phyloP scores from a whole-genome alignment of 2,113 vertebrate species.

The rat (Rattus norvegicus) region GRCr8 NC_086028.1:50927001-50927500 shows the following conservation, averaged over 20 bases:
- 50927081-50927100: slow-evolving; percentile 17
- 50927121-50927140: not conserved
- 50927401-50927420: not conserved
- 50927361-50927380: not conserved
- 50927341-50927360: not conserved
- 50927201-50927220: not conserved
- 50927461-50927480: not conserved
- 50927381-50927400: not conserved
- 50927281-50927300: not conserved
- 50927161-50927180: not conserved
- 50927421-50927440: not conserved
- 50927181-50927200: not conserved
- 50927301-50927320: not conserved
- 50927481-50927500: too few relatives aligned
- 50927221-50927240: not conserved
- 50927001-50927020: too few relatives aligned
- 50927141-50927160: not conserved
- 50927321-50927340: not conserved
- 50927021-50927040: not conserved
- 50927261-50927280: not conserved
- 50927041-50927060: not conserved
- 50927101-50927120: slow-evolving; percentile 19
- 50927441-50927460: not conserved
- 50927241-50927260: not conserved
- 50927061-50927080: not conserved